Evolutionary conservation across 2,113 vertebrate species (phyloP).

Genomic region (Rhadina sibilatrix): DNA sequence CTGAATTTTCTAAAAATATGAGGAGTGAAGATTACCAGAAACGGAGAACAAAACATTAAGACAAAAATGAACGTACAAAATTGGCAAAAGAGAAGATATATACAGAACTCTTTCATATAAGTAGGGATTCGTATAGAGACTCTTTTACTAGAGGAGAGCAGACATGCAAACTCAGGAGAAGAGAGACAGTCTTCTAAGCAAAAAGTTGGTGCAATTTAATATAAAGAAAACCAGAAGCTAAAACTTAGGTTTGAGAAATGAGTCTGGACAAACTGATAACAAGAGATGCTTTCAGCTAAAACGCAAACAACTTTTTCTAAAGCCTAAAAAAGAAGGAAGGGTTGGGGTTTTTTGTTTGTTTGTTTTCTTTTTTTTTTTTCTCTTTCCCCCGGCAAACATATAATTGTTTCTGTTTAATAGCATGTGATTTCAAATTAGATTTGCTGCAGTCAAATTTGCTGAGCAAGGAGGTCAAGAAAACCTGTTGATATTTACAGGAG

Average conservation of each 20-base stretch:
- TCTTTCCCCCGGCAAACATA: not conserved
- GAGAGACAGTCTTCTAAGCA: not conserved
- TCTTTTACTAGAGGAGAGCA: not conserved
- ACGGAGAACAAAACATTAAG: not conserved
- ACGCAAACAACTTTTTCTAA: not conserved
- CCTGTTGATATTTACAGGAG: not conserved
- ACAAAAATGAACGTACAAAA: not conserved
- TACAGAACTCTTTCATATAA: not conserved
- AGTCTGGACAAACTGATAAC: not conserved
- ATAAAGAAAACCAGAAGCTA: not conserved
- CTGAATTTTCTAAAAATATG: constrained; percentile 21
- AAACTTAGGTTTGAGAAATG: not conserved
- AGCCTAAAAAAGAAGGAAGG: not conserved
- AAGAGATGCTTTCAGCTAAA: not conserved
- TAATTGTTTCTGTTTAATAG: not conserved
- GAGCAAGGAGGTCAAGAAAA: not conserved
- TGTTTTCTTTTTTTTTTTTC: not conserved
- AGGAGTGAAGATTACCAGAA: not conserved
- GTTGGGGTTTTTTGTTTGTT: not conserved
- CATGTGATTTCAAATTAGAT: not conserved
- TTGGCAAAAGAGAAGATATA: not conserved
- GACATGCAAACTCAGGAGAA: not conserved
- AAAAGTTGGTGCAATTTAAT: not conserved
- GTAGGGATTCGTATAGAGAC: not conserved
- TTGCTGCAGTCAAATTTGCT: not conserved